Conservation (phyloP, 2,113 vertebrate species). For the Ovis canadensis region DNA sequence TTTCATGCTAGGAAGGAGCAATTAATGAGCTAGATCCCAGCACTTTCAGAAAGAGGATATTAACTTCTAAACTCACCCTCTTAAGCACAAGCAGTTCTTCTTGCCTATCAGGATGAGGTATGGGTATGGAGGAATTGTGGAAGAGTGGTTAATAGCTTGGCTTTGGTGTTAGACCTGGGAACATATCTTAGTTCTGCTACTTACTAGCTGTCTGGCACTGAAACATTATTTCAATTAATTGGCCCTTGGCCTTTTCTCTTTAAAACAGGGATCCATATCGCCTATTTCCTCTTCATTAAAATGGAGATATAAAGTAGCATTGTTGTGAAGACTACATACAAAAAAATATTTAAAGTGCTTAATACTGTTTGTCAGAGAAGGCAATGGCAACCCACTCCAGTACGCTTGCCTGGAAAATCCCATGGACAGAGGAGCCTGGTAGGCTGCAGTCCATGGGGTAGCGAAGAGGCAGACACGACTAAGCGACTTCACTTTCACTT, state of each 20-base stretch:
- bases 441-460: no score
- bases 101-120: background rate
- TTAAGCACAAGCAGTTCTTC: background rate
- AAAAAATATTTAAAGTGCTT: background rate
- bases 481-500: no score
- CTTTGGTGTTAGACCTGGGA: background rate
- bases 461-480: no score
- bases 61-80: background rate
- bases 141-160: background rate
- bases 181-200: background rate
- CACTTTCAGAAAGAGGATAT: conserved; percentile 9
- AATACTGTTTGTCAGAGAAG: background rate
- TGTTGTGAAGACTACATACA: background rate
- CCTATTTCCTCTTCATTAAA: background rate
- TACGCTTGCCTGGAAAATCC: no score
- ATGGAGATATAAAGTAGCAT: background rate
- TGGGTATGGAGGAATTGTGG: background rate
- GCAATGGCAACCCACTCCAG: no score
- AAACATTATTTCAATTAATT: background rate
- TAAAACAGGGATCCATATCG: background rate
- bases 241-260: background rate
- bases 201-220: background rate
- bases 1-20: background rate
- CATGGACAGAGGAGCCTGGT: no score
- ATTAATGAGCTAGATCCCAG: background rate